phyloP scores from a whole-genome alignment of 1,140 invertebrate genomes.

The Ceratina australensis region DNA sequence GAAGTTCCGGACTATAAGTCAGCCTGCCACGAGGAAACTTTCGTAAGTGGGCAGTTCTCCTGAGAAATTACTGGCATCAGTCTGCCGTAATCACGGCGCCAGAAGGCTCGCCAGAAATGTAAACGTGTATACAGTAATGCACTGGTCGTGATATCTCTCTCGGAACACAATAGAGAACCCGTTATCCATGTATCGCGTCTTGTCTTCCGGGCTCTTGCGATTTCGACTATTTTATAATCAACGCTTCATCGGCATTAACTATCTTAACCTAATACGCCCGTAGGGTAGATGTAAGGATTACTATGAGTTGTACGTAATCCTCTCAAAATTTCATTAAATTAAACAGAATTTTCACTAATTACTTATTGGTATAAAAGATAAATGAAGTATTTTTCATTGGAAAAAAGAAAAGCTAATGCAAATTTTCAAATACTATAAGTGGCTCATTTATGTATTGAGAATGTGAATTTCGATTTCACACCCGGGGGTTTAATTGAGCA shows the following conservation, averaged over 20 bases:
- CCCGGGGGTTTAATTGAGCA: no score
- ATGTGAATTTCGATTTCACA: no score
- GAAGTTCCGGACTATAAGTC: constrained; percentile 55
- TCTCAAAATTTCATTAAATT: no score
- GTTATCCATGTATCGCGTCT: constrained; percentile 26
- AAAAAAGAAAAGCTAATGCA: no score
- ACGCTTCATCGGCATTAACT: background rate
- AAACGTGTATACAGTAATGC: constrained; percentile 57
- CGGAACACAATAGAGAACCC: constrained; percentile 37
- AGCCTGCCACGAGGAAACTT: constrained; percentile 54
- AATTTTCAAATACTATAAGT: no score
- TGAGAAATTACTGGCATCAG: constrained; percentile 63
- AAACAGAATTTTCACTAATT: no score
- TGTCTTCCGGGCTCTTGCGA: constrained; percentile 1
- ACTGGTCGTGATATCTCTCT: constrained; percentile 42
- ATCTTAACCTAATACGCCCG: no score
- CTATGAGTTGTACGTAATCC: no score
- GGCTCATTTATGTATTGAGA: no score
- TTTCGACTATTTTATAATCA: constrained; percentile 19
- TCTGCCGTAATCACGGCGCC: constrained; percentile 62
- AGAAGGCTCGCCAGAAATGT: constrained; percentile 52
- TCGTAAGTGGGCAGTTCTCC: constrained; percentile 62
- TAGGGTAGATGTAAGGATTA: no score
- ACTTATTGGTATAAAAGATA: no score
- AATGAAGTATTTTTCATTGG: no score